Evolutionary conservation across 2,888 invertebrate species (phyloP).

Genomic region (Vesta saturnalis): DNA sequence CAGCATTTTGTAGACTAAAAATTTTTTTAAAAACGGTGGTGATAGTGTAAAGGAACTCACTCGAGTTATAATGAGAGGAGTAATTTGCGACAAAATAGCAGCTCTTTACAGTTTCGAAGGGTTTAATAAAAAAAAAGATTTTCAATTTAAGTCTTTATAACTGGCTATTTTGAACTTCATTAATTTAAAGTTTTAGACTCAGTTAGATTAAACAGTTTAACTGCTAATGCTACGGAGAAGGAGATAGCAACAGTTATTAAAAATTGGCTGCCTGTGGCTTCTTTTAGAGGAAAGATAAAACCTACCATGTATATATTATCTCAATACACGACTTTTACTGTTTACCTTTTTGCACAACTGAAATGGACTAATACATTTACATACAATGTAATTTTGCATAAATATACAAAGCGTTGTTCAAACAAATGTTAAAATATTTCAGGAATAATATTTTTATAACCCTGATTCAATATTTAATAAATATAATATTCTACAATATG

Average conservation of each 20-base stretch:
- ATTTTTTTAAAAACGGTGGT: not conserved
- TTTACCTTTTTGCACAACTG: not conserved
- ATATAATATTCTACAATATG: not conserved
- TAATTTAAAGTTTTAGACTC: not conserved
- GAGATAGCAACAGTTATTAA: too few relatives aligned
- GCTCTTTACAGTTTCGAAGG: not conserved
- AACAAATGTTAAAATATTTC: not conserved
- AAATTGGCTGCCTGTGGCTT: too few relatives aligned
- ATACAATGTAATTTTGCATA: not conserved
- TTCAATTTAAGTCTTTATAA: not conserved
- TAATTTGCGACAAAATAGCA: conserved; percentile 1
- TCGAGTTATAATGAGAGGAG: not conserved
- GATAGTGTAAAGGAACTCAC: not conserved
- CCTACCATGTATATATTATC: not conserved
- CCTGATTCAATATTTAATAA: not conserved
- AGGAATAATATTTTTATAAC: not conserved
- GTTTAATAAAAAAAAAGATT: not conserved
- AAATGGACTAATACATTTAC: not conserved
- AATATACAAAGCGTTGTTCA: not conserved
- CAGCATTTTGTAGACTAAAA: not conserved
- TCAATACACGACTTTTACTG: not conserved
- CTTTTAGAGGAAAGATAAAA: not conserved
- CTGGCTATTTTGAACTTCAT: not conserved
- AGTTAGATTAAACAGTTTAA: not conserved
- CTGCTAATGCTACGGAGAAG: not conserved